Conservation (phyloP, 2,113 vertebrate species). For the Crotalus tigris region DNA sequence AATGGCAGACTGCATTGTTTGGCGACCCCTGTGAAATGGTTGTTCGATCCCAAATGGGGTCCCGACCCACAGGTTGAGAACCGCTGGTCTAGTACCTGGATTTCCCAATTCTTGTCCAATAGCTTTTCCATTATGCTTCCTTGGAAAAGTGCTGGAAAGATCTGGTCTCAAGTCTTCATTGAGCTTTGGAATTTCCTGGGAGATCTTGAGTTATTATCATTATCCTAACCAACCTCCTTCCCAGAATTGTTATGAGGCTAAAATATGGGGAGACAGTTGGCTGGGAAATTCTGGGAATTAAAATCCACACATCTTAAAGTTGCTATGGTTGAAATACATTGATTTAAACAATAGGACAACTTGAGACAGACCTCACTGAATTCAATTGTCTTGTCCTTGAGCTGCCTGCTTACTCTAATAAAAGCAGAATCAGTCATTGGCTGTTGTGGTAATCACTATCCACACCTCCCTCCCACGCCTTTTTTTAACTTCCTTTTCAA, state of each 20-base stretch:
- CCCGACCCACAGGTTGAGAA: no score
- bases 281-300: neutral
- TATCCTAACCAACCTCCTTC: neutral
- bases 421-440: neutral
- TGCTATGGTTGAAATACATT: neutral
- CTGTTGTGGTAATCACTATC: neutral
- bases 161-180: neutral
- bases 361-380: neutral
- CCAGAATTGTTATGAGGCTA: neutral
- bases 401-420: neutral
- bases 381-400: neutral
- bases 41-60: no score
- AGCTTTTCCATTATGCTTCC: neutral
- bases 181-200: neutral
- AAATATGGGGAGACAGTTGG: neutral
- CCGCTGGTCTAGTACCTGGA: neutral
- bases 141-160: neutral
- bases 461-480: neutral
- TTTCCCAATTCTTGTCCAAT: neutral
- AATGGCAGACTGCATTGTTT: no score
- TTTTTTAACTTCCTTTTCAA: conserved; percentile 7
- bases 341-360: neutral
- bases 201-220: neutral
- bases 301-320: neutral
- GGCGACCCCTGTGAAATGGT: no score